Conservation (phyloP, 2,888 invertebrate species). For the Heliothis peltigera region DNA sequence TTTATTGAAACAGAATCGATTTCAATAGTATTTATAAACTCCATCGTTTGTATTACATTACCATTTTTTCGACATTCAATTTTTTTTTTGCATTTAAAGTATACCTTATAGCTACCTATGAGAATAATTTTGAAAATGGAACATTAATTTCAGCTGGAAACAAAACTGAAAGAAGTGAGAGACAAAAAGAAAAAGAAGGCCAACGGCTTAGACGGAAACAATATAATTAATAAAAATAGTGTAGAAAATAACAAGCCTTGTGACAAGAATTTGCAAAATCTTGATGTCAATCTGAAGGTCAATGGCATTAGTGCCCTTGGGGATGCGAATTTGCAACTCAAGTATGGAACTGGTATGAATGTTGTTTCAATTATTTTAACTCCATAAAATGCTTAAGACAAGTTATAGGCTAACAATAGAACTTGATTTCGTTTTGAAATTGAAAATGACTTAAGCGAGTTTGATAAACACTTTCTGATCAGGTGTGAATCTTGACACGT, state of each 20-base stretch:
- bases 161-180: constrained; percentile 80
- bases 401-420: too few relatives aligned
- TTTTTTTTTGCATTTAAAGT: too few relatives aligned
- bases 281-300: constrained; percentile 72
- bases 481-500: too few relatives aligned
- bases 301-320: constrained; percentile 79
- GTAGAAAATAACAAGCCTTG: constrained; percentile 56
- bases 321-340: constrained; percentile 72
- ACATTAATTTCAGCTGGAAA: constrained; percentile 73
- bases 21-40: neutral
- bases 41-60: too few relatives aligned
- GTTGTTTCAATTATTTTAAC: neutral
- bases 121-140: neutral
- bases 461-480: too few relatives aligned
- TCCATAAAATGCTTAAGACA: too few relatives aligned
- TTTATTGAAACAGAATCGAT: neutral
- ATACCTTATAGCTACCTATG: too few relatives aligned
- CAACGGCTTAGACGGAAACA: neutral
- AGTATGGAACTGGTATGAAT: constrained; percentile 74
- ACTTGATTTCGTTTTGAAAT: too few relatives aligned
- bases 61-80: too few relatives aligned
- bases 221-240: neutral
- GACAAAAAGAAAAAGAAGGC: constrained; percentile 77
- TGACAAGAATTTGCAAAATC: constrained; percentile 63
- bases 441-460: too few relatives aligned